Conservation (phyloP, 2,888 invertebrate genomes). For the Cerastis leucographa region DNA sequence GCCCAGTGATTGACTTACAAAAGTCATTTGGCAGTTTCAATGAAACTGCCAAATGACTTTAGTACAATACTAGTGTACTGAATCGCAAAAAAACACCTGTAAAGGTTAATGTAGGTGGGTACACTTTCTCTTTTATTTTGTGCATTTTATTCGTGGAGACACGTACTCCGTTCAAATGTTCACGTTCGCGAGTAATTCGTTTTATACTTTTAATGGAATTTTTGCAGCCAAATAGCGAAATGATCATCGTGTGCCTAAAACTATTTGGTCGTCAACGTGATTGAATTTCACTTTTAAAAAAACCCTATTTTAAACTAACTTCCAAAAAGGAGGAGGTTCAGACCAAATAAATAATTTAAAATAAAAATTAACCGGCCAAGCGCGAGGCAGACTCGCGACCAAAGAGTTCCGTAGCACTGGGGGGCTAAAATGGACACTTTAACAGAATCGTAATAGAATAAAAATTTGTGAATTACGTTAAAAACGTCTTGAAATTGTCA, state of each 20-base stretch:
- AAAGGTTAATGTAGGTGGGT: neutral
- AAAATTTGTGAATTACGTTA: too few relatives aligned
- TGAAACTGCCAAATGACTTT: too few relatives aligned
- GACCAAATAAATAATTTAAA: neutral
- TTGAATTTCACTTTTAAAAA: neutral
- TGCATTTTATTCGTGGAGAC: neutral
- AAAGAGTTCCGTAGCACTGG: neutral
- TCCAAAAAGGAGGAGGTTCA: too few relatives aligned
- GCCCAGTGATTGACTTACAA: neutral
- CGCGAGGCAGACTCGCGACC: too few relatives aligned
- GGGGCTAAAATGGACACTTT: too few relatives aligned
- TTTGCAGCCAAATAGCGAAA: neutral
- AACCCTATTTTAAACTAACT: too few relatives aligned
- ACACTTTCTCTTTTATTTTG: neutral
- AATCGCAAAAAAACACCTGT: neutral
- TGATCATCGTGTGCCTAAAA: neutral
- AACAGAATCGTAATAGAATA: too few relatives aligned
- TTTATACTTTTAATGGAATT: neutral
- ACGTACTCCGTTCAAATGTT: neutral
- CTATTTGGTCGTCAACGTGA: neutral
- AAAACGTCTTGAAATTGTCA: too few relatives aligned
- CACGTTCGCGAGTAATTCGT: neutral
- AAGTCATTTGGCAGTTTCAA: neutral
- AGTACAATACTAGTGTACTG: neutral
- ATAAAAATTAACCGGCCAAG: neutral